Evolutionary conservation across 1,140 invertebrate species (phyloP).

Genomic region (Saccostrea echinata): DNA sequence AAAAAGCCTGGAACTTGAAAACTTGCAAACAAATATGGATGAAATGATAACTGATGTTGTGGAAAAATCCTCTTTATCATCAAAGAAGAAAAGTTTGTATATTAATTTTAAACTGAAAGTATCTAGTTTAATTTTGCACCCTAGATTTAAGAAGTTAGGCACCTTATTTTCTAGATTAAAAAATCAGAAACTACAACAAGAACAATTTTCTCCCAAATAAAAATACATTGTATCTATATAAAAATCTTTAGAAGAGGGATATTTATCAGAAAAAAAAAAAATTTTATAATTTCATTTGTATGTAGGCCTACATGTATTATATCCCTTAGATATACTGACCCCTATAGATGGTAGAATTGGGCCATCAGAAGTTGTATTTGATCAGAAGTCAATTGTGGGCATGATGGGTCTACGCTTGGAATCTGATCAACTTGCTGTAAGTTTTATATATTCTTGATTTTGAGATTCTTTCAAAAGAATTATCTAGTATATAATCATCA

Average conservation of each 20-base stretch:
- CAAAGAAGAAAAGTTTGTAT: conserved; percentile 24
- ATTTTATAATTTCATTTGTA: too few relatives aligned
- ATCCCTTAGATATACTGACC: background rate
- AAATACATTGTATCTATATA: too few relatives aligned
- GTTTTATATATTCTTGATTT: conserved; percentile 67
- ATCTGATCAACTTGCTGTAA: conserved; percentile 85
- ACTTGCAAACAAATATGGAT: conserved; percentile 2
- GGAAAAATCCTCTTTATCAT: background rate
- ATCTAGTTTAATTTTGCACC: too few relatives aligned
- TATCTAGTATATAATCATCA: too few relatives aligned
- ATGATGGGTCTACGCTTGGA: conserved; percentile 81
- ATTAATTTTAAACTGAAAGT: background rate
- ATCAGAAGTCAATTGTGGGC: conserved; percentile 70
- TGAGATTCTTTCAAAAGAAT: too few relatives aligned
- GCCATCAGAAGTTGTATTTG: conserved; percentile 78
- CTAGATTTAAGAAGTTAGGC: too few relatives aligned
- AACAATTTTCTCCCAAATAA: too few relatives aligned
- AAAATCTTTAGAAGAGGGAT: too few relatives aligned
- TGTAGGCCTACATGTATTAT: background rate
- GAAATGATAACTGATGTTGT: background rate
- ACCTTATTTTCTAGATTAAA: too few relatives aligned
- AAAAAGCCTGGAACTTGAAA: conserved; percentile 1
- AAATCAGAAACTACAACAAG: too few relatives aligned
- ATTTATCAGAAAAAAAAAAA: too few relatives aligned
- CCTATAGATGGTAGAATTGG: conserved; percentile 71